phyloP scores from a whole-genome alignment of 2,888 invertebrate species.

The Heliconius charithonia region DNA sequence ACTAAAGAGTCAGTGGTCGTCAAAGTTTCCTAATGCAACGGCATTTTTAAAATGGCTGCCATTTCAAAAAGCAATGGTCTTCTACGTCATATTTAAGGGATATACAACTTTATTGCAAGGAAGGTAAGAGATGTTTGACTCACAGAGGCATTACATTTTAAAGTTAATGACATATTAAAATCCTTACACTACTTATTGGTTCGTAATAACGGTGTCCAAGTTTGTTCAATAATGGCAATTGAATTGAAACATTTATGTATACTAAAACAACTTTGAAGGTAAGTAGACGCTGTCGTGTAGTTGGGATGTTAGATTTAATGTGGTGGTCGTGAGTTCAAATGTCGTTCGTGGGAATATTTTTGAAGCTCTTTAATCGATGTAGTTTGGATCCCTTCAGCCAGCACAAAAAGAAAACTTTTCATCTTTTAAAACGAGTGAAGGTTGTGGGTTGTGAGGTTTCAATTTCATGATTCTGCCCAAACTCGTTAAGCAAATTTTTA shows the following conservation, averaged over 20 bases:
- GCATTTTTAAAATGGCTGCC: conserved; percentile 42
- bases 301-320: too few species aligned
- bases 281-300: too few species aligned
- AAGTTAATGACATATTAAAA: conserved; percentile 72
- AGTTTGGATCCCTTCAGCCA: too few species aligned
- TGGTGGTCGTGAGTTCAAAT: too few species aligned
- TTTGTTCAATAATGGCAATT: conserved; percentile 1
- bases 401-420: too few species aligned
- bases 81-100: conserved; percentile 40
- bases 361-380: too few species aligned
- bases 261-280: not conserved
- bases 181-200: conserved; percentile 59
- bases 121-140: not conserved
- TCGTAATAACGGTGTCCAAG: conserved; percentile 47
- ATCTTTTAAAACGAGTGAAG: too few species aligned
- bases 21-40: conserved; percentile 22
- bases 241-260: conserved; percentile 12
- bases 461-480: too few species aligned
- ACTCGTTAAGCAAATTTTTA: too few species aligned
- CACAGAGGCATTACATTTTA: conserved; percentile 48
- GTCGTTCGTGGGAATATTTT: too few species aligned
- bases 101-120: conserved; percentile 54
- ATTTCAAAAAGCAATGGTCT: conserved; percentile 39
- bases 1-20: conserved; percentile 22
- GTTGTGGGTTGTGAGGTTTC: too few species aligned